These are phyloP conservation scores for Acronicta leporina DNA, from an alignment of 2,888 invertebrate species.

Conservation along the genomic window DNA sequence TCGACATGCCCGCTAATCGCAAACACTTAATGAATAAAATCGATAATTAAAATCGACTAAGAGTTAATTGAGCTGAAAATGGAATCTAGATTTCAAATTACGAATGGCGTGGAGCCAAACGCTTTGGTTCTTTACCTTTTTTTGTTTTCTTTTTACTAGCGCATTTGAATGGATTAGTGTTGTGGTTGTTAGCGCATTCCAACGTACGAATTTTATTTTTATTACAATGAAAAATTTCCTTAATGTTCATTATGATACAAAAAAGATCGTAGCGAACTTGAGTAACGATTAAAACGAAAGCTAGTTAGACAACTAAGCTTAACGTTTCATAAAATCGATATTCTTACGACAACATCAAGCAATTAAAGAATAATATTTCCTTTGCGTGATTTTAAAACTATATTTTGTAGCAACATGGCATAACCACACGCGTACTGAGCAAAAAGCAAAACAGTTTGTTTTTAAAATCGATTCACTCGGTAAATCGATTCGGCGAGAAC, in stretches of 20 bases:
- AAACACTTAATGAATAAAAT: constrained; percentile 85
- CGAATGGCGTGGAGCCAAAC: constrained; percentile 55
- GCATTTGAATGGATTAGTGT: constrained; percentile 41
- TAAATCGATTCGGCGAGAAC: constrained; percentile 75
- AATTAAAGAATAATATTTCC: constrained; percentile 50
- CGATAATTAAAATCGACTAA: constrained; percentile 83
- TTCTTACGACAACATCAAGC: constrained; percentile 15
- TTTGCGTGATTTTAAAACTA: constrained; percentile 45
- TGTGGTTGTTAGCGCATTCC: constrained; percentile 57
- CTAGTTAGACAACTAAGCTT: background rate
- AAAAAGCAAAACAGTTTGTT: constrained; percentile 66
- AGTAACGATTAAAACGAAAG: background rate
- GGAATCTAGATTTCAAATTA: constrained; percentile 75
- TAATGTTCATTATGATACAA: constrained; percentile 21
- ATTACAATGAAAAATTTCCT: constrained; percentile 33
- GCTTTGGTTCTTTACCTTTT: constrained; percentile 43
- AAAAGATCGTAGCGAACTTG: constrained; percentile 2
- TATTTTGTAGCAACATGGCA: constrained; percentile 62
- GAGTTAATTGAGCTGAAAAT: constrained; percentile 87
- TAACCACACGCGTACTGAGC: constrained; percentile 42
- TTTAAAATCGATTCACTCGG: constrained; percentile 68
- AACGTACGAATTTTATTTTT: constrained; percentile 47
- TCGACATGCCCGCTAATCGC: constrained; percentile 86
- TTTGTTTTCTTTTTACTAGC: constrained; percentile 27
- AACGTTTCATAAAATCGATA: constrained; percentile 3